Evolutionary conservation across 1,140 invertebrate genomes (phyloP), one percentile per base, ranked within the genome.

Genomic region (Cydia splendana): DNA sequence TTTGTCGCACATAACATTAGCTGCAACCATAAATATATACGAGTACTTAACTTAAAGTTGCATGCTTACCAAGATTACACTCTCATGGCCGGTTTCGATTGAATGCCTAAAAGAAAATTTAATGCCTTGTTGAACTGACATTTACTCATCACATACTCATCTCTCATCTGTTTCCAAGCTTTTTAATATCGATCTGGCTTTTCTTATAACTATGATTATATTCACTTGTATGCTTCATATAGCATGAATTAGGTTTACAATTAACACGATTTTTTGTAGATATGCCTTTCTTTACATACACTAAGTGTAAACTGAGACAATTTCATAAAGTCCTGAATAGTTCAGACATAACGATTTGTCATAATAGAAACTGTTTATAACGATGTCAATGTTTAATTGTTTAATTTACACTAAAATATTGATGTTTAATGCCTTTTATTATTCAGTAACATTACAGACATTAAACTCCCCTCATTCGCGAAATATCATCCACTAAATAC

Each of bases 21-120:
- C 53, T 57, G 57, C 57, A 24, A 62, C 5, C 9, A 62, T 62
- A 62, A 62, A 62, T 53, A n/a, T 53, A 62, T 24, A n/a, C n/a
- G n/a, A n/a, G n/a, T n/a, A 62, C 18, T 24, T 20, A 9, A 53
- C 51, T 62, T 7, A 62, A 24, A 62, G 20, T 62, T 62, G 57
- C 57, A 62, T 62, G 57, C 20, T 10, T 62, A 7, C 9, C 0
- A 24, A 18, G 9, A 62, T 62, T 62, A 62, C 57, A 4, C 20
- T 62, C 9, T 24, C 57, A 62, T 24, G 57, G 57, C 57, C 57
- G 57, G 57, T 62, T 62, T 62, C 20, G 57, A 62, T 24, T 24
- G 15, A 20, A 57, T 57, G 57, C 57, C 18, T 57, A n/a, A 20
- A 57, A 18, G 53, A 53, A 15, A 13, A 62, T 24, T 24, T 2